Evolutionary conservation across 2,113 vertebrate species (phyloP).

Genomic region (Hypomesus transpacificus): DNA sequence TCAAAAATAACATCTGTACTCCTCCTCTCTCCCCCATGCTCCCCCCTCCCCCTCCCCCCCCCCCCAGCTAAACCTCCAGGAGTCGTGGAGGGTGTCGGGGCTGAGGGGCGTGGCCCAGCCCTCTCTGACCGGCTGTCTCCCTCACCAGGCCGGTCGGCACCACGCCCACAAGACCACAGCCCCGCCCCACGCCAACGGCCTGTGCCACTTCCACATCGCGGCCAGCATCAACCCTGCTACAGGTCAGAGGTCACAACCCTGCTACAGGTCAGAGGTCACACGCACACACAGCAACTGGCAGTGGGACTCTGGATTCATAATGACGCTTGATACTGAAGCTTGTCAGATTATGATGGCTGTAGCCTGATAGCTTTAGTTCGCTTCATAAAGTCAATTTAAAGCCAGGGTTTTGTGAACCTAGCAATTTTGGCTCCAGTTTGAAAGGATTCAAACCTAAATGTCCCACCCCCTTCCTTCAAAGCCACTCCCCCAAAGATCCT

Average conservation of each 20-base stretch:
- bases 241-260: too few species aligned
- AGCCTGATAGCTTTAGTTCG: too few species aligned
- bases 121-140: slow-evolving; percentile 79
- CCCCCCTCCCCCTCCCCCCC: not conserved
- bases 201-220: slow-evolving; percentile 97
- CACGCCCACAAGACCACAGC: slow-evolving; percentile 71
- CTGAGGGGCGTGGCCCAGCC: slow-evolving; percentile 74
- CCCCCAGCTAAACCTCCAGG: slow-evolving; percentile 78
- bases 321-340: too few species aligned
- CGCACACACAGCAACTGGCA: too few species aligned
- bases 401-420: too few species aligned
- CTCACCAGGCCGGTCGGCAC: slow-evolving; percentile 83
- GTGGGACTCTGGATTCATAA: too few species aligned
- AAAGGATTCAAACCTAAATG: too few species aligned
- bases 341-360: too few species aligned
- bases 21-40: not conserved
- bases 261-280: too few species aligned
- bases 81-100: slow-evolving; percentile 71
- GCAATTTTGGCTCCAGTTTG: too few species aligned
- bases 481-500: not conserved
- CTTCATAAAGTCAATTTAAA: too few species aligned
- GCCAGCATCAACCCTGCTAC: slow-evolving; percentile 98
- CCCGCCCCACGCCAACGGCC: slow-evolving; percentile 83
- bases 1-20: not conserved
- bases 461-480: not conserved